Evolutionary conservation across 23 tunicate genomes (phyloP).

Genomic region (Clavelina lepadiformis): DNA sequence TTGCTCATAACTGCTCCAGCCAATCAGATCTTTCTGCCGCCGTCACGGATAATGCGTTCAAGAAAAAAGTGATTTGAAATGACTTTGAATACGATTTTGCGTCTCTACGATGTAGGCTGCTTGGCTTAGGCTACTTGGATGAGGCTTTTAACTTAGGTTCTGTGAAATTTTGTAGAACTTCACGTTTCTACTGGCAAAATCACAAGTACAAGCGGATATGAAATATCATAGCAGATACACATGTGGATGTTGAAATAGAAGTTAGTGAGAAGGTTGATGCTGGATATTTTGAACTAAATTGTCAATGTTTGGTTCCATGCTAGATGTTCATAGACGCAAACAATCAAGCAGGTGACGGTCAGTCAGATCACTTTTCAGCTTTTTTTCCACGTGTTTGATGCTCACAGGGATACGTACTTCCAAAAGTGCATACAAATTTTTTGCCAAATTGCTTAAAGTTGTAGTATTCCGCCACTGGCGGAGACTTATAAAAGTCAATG

Average conservation of each 20-base stretch:
- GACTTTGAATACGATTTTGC: no score
- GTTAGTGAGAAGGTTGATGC: slow-evolving; percentile 2
- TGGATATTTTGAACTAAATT: slow-evolving; percentile 3
- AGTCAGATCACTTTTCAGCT: slow-evolving; percentile 1
- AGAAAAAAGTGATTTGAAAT: no score
- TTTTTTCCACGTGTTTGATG: neutral
- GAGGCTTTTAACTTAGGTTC: no score
- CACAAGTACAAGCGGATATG: slow-evolving; percentile 3
- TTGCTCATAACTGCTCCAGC: no score
- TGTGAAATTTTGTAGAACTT: no score
- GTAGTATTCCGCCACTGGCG: slow-evolving; percentile 3
- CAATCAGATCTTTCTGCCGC: no score
- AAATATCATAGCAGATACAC: no score
- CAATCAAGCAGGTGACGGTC: neutral
- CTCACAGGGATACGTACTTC: slow-evolving; percentile 3
- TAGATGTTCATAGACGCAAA: slow-evolving; percentile 1
- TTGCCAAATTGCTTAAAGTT: neutral
- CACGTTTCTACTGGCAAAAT: neutral
- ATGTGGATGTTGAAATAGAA: no score
- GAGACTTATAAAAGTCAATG: slow-evolving; percentile 2
- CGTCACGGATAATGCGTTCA: no score
- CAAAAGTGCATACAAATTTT: neutral
- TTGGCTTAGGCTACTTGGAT: no score
- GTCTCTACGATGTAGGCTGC: no score
- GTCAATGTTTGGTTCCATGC: slow-evolving; percentile 2